phyloP scores from a whole-genome alignment of 2,888 invertebrate genomes.

The Oscheius sp. region DNA sequence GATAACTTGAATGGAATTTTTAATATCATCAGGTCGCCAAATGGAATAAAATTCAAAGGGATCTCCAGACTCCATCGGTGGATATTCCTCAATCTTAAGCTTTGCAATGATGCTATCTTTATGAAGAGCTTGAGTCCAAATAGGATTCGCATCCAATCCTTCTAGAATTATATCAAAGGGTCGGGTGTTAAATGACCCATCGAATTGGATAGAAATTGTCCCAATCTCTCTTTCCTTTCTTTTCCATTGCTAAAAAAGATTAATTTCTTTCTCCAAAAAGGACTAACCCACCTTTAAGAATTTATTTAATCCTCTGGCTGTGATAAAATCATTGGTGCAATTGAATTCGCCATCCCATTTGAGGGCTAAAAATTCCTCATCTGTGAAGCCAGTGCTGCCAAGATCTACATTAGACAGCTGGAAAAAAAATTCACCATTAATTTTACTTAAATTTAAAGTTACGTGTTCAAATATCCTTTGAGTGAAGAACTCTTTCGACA shows the following conservation, averaged over 20 bases:
- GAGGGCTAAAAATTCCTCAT: neutral
- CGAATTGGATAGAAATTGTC: neutral
- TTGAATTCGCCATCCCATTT: neutral
- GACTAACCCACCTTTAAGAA: neutral
- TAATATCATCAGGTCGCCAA: neutral
- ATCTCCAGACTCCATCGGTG: constrained; percentile 16
- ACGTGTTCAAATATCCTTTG: neutral
- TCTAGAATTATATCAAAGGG: neutral
- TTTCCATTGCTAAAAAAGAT: neutral
- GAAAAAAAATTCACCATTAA: too few relatives aligned
- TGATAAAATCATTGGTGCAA: neutral
- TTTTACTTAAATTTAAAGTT: too few relatives aligned
- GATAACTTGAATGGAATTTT: neutral
- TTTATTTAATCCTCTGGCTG: neutral
- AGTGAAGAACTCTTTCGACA: neutral
- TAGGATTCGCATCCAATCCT: neutral
- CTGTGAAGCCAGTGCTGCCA: neutral
- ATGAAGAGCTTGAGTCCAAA: neutral
- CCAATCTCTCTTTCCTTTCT: neutral
- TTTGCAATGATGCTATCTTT: neutral
- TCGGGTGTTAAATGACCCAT: neutral
- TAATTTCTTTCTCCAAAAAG: neutral
- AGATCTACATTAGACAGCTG: neutral
- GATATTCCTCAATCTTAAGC: too few relatives aligned
- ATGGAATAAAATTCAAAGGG: constrained; percentile 9